Conservation (phyloP, 2,888 invertebrate genomes). For the Leptopterna dolabrata region DNA sequence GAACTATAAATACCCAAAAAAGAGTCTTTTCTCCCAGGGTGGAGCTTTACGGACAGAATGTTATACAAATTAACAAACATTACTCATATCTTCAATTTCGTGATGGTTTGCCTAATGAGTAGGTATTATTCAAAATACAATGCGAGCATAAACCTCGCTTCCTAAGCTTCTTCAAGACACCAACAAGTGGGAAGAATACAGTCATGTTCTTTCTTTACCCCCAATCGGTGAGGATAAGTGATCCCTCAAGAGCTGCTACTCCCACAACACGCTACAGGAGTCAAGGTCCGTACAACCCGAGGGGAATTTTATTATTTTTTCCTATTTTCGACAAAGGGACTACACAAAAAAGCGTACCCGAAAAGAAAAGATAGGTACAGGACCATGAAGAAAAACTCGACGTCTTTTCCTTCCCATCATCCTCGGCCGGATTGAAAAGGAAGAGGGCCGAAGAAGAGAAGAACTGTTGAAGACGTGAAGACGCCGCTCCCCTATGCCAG, state of each 20-base stretch:
- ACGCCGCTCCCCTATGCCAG: background rate
- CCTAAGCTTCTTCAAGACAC: no score
- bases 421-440: background rate
- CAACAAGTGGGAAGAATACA: background rate
- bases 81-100: no score
- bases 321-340: background rate
- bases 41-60: no score
- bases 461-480: conserved; percentile 24
- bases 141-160: no score
- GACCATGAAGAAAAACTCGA: background rate
- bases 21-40: no score
- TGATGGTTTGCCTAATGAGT: no score
- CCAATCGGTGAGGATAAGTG: background rate
- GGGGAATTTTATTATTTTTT: background rate
- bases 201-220: background rate
- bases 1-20: no score
- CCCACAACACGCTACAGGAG: background rate
- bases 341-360: background rate
- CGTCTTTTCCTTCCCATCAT: background rate
- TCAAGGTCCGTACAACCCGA: background rate
- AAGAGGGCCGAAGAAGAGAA: background rate
- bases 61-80: no score
- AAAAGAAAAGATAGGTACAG: background rate
- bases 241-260: background rate
- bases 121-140: no score